phyloP scores from a whole-genome alignment of 2,797 vertebrate species.

The Stomatorhinus walkeri region DNA sequence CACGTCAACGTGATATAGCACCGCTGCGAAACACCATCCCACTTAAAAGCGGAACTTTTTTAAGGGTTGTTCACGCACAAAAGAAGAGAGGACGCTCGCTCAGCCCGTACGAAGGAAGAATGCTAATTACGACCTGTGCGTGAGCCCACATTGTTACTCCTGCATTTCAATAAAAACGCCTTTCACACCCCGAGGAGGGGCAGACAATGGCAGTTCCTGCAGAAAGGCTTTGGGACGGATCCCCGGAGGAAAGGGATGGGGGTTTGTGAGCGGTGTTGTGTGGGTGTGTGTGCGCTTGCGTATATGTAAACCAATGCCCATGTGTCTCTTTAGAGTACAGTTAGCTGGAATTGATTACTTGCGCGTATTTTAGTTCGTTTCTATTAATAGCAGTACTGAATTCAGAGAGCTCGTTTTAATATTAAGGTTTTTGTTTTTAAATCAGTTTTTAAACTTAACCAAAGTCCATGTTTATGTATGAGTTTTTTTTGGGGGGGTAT shows the following conservation, averaged over 20 bases:
- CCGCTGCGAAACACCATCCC: constrained; percentile 9
- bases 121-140: constrained; percentile 64
- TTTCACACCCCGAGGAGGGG: constrained; percentile 52
- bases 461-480: background rate
- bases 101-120: constrained; percentile 58
- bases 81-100: constrained; percentile 48
- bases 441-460: background rate
- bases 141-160: constrained; percentile 48
- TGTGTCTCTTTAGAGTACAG: background rate
- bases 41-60: constrained; percentile 25
- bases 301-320: constrained; percentile 1
- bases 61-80: constrained; percentile 45
- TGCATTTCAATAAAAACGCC: constrained; percentile 53
- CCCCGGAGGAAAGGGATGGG: constrained; percentile 38
- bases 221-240: constrained; percentile 47
- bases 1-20: constrained; percentile 6
- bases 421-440: background rate
- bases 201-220: constrained; percentile 59
- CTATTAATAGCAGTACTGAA: background rate
- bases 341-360: background rate
- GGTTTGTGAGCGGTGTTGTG: constrained; percentile 33
- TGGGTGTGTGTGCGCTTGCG: constrained; percentile 20
- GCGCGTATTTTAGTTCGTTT: background rate
- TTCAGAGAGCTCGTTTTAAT: background rate
- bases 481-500: background rate